Conservation (phyloP, 1,140 invertebrate species). For the Zaprionus tsacasi region DNA sequence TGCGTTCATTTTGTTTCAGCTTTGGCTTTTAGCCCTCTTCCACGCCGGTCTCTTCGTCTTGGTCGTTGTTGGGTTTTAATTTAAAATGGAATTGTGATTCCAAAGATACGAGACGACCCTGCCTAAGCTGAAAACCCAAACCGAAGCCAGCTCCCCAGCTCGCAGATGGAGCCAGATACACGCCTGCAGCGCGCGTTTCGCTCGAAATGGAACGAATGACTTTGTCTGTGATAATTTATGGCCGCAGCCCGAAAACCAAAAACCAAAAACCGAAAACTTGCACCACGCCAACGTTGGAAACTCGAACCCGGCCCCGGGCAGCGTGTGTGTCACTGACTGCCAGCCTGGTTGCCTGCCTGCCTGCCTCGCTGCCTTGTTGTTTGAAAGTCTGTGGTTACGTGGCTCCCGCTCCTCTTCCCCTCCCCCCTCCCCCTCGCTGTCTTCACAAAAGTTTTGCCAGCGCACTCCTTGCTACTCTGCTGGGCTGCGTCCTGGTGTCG, state of each 20-base stretch:
- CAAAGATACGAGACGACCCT: conserved; percentile 71
- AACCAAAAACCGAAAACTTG: conserved; percentile 62
- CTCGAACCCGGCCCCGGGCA: conserved; percentile 61
- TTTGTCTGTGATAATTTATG: conserved; percentile 82
- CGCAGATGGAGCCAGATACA: not conserved
- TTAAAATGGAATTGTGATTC: conserved; percentile 81
- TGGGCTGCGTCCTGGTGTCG: not conserved
- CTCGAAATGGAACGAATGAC: conserved; percentile 82
- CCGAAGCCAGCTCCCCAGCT: not conserved
- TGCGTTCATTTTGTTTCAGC: conserved; percentile 48
- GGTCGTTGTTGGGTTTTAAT: conserved; percentile 63
- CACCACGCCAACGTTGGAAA: conserved; percentile 53
- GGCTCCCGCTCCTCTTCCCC: not conserved
- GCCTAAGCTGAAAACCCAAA: conserved; percentile 39
- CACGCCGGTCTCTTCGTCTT: not conserved
- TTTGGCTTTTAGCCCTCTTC: conserved; percentile 11
- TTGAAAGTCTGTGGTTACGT: not conserved
- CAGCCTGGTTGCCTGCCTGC: not conserved
- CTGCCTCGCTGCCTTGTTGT: not conserved
- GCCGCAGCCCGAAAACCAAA: conserved; percentile 48
- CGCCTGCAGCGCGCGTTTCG: conserved; percentile 55
- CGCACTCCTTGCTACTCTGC: not conserved
- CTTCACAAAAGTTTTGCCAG: conserved; percentile 47
- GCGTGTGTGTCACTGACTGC: conserved; percentile 43
- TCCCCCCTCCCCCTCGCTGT: not conserved